Conservation (phyloP, 2,797 vertebrate genomes). For the Pipistrellus pygmaeus region DNA sequence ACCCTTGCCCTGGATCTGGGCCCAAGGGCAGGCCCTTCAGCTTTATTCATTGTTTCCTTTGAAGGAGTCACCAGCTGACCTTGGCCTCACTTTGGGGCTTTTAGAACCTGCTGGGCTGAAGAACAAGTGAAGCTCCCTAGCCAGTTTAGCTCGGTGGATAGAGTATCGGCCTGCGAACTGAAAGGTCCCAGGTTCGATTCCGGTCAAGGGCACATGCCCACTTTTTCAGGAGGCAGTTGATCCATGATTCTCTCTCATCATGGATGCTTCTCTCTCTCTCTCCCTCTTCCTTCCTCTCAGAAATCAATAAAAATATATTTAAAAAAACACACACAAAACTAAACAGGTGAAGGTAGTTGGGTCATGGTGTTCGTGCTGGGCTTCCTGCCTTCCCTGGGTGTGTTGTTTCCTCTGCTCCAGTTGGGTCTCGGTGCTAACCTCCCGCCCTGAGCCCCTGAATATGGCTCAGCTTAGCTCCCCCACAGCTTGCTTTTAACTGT, state of each 20-base stretch:
- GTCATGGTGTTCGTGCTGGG: background rate
- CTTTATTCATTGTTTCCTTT: background rate
- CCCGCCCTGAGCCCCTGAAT: background rate
- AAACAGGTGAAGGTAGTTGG: background rate
- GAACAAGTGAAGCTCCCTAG: background rate
- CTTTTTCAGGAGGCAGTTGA: too few relatives aligned
- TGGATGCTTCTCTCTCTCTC: too few relatives aligned
- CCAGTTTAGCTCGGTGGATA: too few relatives aligned
- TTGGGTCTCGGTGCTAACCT: background rate
- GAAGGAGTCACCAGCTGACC: slow-evolving; percentile 3
- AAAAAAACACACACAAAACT: too few relatives aligned
- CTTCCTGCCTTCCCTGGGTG: slow-evolving; percentile 10
- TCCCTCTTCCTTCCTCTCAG: too few relatives aligned
- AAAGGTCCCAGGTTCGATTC: too few relatives aligned
- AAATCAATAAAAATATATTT: too few relatives aligned
- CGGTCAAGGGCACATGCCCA: too few relatives aligned
- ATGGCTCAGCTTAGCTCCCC: background rate
- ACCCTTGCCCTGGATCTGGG: slow-evolving; percentile 35
- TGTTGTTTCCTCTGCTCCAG: background rate
- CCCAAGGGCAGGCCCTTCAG: background rate
- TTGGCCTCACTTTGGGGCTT: background rate
- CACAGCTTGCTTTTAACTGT: background rate
- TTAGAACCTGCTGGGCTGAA: too few relatives aligned
- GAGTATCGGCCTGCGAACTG: too few relatives aligned
- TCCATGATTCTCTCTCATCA: too few relatives aligned